Conservation (phyloP, 2,888 invertebrate species). For the Drosophila fulvimacula region DNA sequence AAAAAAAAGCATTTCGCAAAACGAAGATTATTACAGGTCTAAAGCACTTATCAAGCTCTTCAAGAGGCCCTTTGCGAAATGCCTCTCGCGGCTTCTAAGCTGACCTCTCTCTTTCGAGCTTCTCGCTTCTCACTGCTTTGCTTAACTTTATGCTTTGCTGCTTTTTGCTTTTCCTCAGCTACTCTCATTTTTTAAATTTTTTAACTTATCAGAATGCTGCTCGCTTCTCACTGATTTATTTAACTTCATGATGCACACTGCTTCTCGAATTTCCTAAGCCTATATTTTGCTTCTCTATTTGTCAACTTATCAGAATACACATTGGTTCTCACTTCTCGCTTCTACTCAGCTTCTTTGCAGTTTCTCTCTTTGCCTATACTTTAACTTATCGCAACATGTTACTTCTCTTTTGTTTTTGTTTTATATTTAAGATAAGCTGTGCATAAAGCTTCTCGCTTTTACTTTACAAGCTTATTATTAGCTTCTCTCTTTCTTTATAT, state of each 20-base stretch:
- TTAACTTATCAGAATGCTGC: neutral
- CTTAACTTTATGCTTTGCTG: neutral
- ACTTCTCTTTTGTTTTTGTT: neutral
- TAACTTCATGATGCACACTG: too few relatives aligned
- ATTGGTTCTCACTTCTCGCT: too few relatives aligned
- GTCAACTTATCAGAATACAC: too few relatives aligned
- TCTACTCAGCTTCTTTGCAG: too few relatives aligned
- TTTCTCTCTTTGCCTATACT: neutral
- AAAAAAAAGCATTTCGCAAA: neutral
- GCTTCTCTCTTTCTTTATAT: neutral
- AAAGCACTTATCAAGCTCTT: neutral
- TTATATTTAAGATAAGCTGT: neutral
- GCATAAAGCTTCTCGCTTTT: neutral
- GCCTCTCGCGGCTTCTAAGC: too few relatives aligned
- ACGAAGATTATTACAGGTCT: neutral
- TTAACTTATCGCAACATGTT: neutral
- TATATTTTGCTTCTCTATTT: too few relatives aligned
- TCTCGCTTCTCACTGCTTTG: neutral
- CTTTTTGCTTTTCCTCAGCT: neutral
- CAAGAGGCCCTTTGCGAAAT: too few relatives aligned
- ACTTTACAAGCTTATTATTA: too few relatives aligned
- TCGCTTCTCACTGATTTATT: neutral
- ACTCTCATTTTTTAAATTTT: neutral
- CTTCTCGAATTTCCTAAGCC: too few relatives aligned
- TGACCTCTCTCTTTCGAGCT: too few relatives aligned